These are phyloP conservation scores for Thalassaphorura encarpata DNA, from an alignment of 1,140 invertebrate species.

Conservation along the genomic window DNA sequence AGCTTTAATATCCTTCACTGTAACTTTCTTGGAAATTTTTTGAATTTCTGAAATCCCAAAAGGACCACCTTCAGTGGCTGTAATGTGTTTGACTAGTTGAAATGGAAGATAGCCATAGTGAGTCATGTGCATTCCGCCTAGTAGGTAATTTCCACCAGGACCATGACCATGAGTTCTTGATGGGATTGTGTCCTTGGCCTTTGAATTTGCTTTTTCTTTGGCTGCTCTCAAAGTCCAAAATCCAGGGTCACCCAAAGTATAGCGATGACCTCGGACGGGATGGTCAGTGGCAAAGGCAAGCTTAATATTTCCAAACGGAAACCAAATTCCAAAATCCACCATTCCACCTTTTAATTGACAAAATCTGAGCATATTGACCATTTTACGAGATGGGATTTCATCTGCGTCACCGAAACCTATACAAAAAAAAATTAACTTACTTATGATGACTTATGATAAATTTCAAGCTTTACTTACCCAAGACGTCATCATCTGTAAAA, in stretches of 20 bases:
- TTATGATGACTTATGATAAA: neutral
- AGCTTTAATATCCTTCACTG: neutral
- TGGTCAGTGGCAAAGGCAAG: neutral
- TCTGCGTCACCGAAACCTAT: conserved; percentile 7
- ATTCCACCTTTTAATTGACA: neutral
- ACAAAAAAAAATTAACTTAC: neutral
- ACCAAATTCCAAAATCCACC: conserved; percentile 9
- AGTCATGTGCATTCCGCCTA: conserved; percentile 8
- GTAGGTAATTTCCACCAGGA: neutral
- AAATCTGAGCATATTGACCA: neutral
- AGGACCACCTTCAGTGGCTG: neutral
- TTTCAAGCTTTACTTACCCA: neutral
- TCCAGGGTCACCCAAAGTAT: conserved; percentile 4
- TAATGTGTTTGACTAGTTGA: neutral
- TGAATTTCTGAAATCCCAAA: no score
- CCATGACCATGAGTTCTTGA: neutral
- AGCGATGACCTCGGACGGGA: neutral
- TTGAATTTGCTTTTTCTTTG: neutral
- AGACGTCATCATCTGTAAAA: neutral
- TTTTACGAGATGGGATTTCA: conserved; percentile 5
- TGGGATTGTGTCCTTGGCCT: neutral
- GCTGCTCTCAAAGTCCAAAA: conserved; percentile 5
- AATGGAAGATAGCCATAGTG: conserved; percentile 2
- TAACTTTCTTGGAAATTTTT: no score
- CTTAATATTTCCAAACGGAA: neutral